Percentiles rank a stretch among this genome's conserved stretches.
phyloP scores from a whole-genome alignment of 2,113 vertebrate genomes.

The Podarcis muralis region DNA sequence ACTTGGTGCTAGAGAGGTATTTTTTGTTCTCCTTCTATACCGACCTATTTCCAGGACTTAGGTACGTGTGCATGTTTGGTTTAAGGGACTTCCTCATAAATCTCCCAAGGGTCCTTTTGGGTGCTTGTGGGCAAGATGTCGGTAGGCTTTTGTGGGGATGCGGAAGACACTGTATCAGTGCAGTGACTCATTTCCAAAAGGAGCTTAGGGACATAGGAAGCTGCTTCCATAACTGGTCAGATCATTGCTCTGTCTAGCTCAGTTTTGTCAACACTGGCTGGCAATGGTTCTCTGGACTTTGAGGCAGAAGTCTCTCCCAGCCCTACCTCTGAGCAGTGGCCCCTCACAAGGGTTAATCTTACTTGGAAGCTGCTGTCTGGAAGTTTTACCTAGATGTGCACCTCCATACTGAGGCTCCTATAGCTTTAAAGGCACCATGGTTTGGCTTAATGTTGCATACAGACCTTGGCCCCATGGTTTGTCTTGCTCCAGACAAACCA shows the following conservation, averaged over 20 bases:
- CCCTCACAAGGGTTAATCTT: no score
- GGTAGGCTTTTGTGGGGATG: neutral
- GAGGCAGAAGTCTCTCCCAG: no score
- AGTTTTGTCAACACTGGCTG: no score
- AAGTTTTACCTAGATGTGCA: no score
- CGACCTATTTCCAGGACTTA: neutral
- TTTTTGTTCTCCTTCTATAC: neutral
- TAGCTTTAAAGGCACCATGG: no score
- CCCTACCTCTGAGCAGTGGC: no score
- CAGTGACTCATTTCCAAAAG: neutral
- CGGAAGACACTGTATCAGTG: neutral
- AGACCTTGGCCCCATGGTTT: no score
- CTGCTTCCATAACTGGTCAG: neutral
- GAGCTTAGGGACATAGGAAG: neutral
- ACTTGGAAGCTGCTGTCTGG: no score
- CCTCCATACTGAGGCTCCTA: no score
- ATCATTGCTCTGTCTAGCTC: neutral
- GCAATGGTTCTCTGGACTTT: no score
- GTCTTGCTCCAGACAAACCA: no score
- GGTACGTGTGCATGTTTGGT: neutral
- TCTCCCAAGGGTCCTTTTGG: neutral
- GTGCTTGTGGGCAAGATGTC: neutral
- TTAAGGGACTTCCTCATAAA: neutral
- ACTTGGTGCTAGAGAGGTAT: neutral
- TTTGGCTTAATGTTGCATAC: no score